These are phyloP conservation scores for Pammene fasciana DNA, from an alignment of 2,888 invertebrate species.

Conservation along the genomic window DNA sequence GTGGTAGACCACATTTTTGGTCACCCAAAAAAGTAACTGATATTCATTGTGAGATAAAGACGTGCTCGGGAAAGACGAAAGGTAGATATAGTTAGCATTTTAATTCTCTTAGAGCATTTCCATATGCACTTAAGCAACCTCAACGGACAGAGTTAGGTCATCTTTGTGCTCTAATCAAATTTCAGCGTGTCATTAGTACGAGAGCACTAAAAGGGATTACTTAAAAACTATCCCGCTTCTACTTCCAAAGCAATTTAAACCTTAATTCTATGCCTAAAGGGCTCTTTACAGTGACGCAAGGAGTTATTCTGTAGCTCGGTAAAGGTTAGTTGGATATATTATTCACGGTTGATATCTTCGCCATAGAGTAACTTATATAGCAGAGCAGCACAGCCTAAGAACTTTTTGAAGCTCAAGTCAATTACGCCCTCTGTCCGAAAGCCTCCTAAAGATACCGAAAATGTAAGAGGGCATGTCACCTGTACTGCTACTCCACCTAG, in stretches of 20 bases:
- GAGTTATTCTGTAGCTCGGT: not conserved
- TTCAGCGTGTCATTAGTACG: slow-evolving; percentile 25
- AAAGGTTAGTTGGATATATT: slow-evolving; percentile 13
- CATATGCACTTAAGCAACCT: not conserved
- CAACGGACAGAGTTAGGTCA: not conserved
- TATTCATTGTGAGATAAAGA: too few species aligned
- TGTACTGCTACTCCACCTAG: too few species aligned
- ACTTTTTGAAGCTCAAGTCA: too few species aligned
- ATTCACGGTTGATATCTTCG: slow-evolving; percentile 16
- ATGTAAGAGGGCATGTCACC: too few species aligned
- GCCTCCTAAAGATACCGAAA: too few species aligned
- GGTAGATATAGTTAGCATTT: not conserved
- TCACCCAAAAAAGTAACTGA: too few species aligned
- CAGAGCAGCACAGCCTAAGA: too few species aligned
- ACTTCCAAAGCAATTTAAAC: not conserved
- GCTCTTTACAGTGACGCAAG: not conserved
- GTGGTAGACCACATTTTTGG: too few species aligned
- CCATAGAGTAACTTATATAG: too few species aligned
- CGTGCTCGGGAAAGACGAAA: too few species aligned
- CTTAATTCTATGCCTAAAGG: not conserved
- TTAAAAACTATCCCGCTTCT: not conserved
- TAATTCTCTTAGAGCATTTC: not conserved
- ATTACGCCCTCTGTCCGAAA: too few species aligned
- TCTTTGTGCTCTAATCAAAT: slow-evolving; percentile 13
- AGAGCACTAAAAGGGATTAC: slow-evolving; percentile 12